Evolutionary conservation across 2,797 vertebrate genomes (phyloP), one percentile per base, ranked within the genome.

Genomic region (Ctenosaura bakeri): DNA sequence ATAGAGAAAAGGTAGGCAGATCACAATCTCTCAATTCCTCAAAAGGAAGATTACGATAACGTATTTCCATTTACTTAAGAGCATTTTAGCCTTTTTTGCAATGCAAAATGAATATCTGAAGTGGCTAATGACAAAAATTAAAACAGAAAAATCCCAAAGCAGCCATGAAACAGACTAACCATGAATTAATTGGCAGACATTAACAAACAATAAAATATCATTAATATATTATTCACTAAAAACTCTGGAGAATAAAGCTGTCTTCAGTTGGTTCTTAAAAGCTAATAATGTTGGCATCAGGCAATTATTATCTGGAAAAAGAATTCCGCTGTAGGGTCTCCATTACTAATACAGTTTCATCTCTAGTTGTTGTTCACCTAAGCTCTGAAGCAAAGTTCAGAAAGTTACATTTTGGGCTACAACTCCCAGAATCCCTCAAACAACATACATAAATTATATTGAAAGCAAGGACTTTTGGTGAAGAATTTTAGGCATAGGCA

Each of bases 171-270:
- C n/a, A 81, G 77, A 87, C 14, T 78, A 62, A 88, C 76, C 62
- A 73, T 56, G 10, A 82, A 80, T 50, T 73, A 81, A 81, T 64
- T 62, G 32, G 74, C 54, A 62, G 54, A 26, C 32, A 87, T 80
- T 81, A 88, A 54, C 87, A 80, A 88, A 71, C 50, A 88, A 81
- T 81, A 88, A 88, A 71, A 87, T 59, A 80, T 32, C 76, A 69
- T 26, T 79, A 64, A 69, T 66, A 79, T 80, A 80, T 80, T 69
- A 80, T 52, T 42, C 20, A 66, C 59, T 87, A 66, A 79, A 79
- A 79, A 62, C 76, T 87, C 42, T 24, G 56, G 77, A 80, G 76
- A 69, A 69, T 79, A 87, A 87, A 80, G 50, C 32, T 66, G 42
- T 87, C 76, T 80, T 87, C 86, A 87, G 10, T 20, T 80, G 32